A percentile compares a stretch with the other conserved stretches of the same genome.
These are phyloP conservation scores for Catostylus mosaicus DNA, from an alignment of 30 jellyfish, hydroid and myxozoan species.

Conservation along the genomic window DNA sequence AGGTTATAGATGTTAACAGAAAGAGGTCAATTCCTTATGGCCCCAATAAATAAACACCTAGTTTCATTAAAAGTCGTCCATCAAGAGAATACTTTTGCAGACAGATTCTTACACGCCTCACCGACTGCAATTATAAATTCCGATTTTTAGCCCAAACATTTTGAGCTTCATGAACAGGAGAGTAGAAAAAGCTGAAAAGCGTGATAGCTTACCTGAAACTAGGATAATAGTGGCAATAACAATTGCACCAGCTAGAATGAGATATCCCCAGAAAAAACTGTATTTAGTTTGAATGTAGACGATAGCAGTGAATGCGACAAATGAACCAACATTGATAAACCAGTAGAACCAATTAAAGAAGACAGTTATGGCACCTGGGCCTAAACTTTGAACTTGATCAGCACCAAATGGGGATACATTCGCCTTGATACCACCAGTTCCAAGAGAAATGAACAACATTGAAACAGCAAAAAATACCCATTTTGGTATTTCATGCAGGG, in stretches of 20 bases:
- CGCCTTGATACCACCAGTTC: slow-evolving; percentile 94
- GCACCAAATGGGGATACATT: slow-evolving; percentile 93
- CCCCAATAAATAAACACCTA: no score
- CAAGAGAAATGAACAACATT: slow-evolving; percentile 78
- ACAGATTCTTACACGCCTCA: no score
- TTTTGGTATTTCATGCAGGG: not conserved
- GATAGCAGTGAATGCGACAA: slow-evolving; percentile 76
- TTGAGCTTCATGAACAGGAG: no score
- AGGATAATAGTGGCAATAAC: slow-evolving; percentile 48
- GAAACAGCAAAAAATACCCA: slow-evolving; percentile 70
- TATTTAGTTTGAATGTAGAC: slow-evolving; percentile 74
- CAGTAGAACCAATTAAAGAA: slow-evolving; percentile 93
- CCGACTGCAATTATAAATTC: no score
- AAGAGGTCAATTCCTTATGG: no score
- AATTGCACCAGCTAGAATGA: slow-evolving; percentile 64
- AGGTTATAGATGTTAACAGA: no score
- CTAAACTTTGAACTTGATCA: slow-evolving; percentile 76
- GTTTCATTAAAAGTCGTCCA: no score
- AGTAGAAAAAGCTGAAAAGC: no score
- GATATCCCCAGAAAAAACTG: slow-evolving; percentile 79
- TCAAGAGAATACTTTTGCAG: no score
- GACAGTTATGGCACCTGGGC: slow-evolving; percentile 78
- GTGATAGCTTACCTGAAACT: slow-evolving; percentile 36
- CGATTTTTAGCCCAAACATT: no score
- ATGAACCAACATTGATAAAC: slow-evolving; percentile 89